Evolutionary conservation across 2,113 vertebrate species (phyloP).

Genomic region (Xyrauchen texanus): DNA sequence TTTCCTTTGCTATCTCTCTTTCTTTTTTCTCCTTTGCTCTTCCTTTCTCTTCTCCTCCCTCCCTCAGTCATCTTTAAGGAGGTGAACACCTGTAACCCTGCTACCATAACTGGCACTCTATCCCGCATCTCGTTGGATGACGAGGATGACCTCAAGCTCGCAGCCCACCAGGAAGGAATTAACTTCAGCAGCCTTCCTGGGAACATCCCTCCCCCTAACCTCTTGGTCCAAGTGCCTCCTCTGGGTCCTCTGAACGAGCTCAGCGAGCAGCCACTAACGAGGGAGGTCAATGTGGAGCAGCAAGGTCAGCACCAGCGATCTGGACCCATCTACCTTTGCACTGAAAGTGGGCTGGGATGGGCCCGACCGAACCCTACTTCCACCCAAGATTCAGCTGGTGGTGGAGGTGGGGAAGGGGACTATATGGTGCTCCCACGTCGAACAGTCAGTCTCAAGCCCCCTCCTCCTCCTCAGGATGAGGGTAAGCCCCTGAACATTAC

Average conservation of each 20-base stretch:
- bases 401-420: conserved; percentile 82
- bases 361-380: conserved; percentile 72
- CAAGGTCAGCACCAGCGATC: conserved; percentile 72
- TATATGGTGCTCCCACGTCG: conserved; percentile 96
- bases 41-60: conserved; percentile 40
- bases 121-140: conserved; percentile 96
- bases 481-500: conserved; percentile 80
- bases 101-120: conserved; percentile 94
- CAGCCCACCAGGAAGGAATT: conserved; percentile 83
- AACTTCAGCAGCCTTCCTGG: conserved; percentile 93
- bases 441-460: conserved; percentile 89
- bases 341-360: conserved; percentile 89
- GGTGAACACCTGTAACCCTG: conserved; percentile 94
- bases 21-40: background rate
- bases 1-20: background rate
- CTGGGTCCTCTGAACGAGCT: conserved; percentile 86
- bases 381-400: conserved; percentile 68
- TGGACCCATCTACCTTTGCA: conserved; percentile 89
- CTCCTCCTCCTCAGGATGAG: conserved; percentile 77
- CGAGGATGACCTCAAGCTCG: conserved; percentile 92
- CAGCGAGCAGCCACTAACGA: conserved; percentile 78
- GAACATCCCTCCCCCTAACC: conserved; percentile 89
- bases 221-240: conserved; percentile 86
- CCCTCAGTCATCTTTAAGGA: conserved; percentile 94
- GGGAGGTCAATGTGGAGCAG: conserved; percentile 82